Conservation (phyloP, 2,113 vertebrate genomes). For the Parotia lawesii region DNA sequence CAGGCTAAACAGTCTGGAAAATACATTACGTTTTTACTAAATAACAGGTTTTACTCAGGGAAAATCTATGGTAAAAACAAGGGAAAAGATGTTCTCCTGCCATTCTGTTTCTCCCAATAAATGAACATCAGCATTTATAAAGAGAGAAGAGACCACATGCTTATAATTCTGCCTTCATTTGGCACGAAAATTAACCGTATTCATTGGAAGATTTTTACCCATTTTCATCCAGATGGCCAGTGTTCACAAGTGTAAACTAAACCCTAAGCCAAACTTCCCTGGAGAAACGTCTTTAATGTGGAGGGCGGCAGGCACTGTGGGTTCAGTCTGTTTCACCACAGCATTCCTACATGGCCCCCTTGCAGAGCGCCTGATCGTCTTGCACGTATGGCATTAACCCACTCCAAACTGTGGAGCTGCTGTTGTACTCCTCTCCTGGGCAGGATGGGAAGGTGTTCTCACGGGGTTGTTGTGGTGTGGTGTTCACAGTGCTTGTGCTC, state of each 20-base stretch:
- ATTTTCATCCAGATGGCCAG: neutral
- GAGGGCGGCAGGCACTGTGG: neutral
- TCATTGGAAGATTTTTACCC: neutral
- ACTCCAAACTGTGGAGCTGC: neutral
- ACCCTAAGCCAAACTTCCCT: neutral
- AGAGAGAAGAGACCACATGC: neutral
- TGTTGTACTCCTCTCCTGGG: neutral
- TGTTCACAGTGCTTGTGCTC: neutral
- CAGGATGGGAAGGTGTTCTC: neutral
- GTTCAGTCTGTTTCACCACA: neutral
- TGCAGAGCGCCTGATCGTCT: rapidly evolving
- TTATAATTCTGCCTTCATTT: neutral
- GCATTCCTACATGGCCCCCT: rapidly evolving
- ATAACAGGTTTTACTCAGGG: neutral
- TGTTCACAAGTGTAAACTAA: neutral
- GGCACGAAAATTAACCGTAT: neutral
- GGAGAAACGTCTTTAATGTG: neutral
- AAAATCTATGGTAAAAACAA: neutral
- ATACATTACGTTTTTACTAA: neutral
- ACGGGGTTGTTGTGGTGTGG: rapidly evolving
- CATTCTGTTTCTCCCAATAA: neutral
- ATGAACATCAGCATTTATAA: neutral
- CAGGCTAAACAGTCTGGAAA: neutral
- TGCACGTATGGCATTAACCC: rapidly evolving
- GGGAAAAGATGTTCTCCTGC: neutral